A percentile compares a stretch with the other conserved stretches of the same genome.
phyloP scores from a whole-genome alignment of 2,797 vertebrate species.

The Sylvilagus floridanus region DNA sequence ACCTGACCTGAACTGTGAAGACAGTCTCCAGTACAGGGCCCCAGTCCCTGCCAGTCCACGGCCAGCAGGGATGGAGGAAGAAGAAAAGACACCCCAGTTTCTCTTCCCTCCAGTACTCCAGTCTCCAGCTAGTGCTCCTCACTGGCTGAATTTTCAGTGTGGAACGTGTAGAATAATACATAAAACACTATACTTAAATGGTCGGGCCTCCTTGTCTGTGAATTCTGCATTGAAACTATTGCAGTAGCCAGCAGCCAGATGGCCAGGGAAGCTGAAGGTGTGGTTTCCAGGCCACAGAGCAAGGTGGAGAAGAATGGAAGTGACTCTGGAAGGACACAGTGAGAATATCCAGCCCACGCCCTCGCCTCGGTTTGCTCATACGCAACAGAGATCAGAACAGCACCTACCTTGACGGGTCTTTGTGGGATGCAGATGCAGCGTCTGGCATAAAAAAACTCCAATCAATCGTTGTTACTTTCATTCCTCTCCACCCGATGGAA shows the following conservation, averaged over 20 bases:
- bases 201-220: too few relatives aligned
- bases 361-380: neutral
- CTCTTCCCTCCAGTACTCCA: neutral
- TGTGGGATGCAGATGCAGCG: neutral
- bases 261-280: neutral
- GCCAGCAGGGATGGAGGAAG: neutral
- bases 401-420: neutral
- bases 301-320: neutral
- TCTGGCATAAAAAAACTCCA: constrained; percentile 49
- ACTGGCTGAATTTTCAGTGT: too few relatives aligned
- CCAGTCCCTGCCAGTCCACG: too few relatives aligned
- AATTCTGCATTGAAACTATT: too few relatives aligned
- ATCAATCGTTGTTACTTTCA: neutral
- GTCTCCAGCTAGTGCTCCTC: neutral
- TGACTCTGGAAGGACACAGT: neutral
- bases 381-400: neutral
- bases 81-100: neutral
- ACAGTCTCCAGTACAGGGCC: neutral
- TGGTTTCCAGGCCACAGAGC: neutral
- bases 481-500: constrained; percentile 7
- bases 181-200: too few relatives aligned
- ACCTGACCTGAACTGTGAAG: neutral
- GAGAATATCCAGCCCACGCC: neutral
- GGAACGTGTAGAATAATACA: too few relatives aligned
- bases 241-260: neutral